These are phyloP conservation scores for Sphaerophoria rueppellii DNA, from an alignment of 2,888 invertebrate genomes.

Conservation along the genomic window DNA sequence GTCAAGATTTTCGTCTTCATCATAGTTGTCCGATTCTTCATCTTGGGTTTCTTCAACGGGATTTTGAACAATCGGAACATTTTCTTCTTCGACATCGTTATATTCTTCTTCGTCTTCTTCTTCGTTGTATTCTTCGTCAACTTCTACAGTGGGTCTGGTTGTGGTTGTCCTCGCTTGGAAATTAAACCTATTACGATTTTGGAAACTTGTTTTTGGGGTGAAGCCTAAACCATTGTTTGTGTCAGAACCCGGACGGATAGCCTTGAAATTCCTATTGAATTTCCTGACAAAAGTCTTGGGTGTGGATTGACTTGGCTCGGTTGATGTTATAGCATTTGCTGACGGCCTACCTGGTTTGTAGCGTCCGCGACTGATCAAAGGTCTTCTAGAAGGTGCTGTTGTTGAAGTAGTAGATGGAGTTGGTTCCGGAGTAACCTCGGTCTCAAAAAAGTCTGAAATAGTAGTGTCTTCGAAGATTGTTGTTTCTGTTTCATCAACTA, in stretches of 20 bases:
- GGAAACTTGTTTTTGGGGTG: slow-evolving; percentile 30
- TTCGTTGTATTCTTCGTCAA: slow-evolving; percentile 68
- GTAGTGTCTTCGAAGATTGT: slow-evolving; percentile 19
- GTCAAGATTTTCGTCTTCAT: slow-evolving; percentile 37
- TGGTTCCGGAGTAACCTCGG: background rate
- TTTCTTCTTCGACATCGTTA: slow-evolving; percentile 57
- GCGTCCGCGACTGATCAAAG: slow-evolving; percentile 77
- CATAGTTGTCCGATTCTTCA: slow-evolving; percentile 60
- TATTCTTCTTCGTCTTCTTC: slow-evolving; percentile 51
- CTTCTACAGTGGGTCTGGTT: slow-evolving; percentile 39
- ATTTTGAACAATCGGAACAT: slow-evolving; percentile 25
- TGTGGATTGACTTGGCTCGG: slow-evolving; percentile 22
- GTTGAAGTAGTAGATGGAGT: slow-evolving; percentile 17
- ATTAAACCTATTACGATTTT: slow-evolving; percentile 75
- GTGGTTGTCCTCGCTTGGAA: slow-evolving; percentile 48
- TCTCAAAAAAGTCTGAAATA: background rate
- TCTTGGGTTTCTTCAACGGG: slow-evolving; percentile 44
- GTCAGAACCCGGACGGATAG: slow-evolving; percentile 54
- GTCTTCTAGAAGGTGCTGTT: slow-evolving; percentile 70
- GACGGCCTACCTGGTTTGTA: slow-evolving; percentile 75
- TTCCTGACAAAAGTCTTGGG: slow-evolving; percentile 59
- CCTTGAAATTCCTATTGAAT: slow-evolving; percentile 67
- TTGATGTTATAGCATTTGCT: slow-evolving; percentile 46
- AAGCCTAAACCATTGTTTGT: slow-evolving; percentile 45
- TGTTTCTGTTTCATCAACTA: background rate